Base-by-base conservation (phyloP, 2,113 vertebrate genomes). In the Sebastes fasciatus region DNA sequence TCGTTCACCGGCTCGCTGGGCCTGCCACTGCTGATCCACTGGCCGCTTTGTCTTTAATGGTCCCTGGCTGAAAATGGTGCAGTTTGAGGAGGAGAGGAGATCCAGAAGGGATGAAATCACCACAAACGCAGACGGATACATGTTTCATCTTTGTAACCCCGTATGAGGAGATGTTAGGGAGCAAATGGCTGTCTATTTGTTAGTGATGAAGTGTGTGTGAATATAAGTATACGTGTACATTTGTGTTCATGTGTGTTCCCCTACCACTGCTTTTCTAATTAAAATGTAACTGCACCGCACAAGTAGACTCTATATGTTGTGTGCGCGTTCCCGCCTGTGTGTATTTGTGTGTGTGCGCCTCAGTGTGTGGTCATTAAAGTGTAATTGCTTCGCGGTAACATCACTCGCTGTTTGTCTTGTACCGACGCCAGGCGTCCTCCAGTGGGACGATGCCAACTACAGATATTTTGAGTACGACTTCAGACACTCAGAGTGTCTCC, bases 381-480 rank as follows among this genome's bases (percentile, higher is more conserved):
- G 48, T 26, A 70, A 77, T 21, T 62, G 23, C 80, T 70, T 60
- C 0, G 26, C 68, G 49, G 58, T 19, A 69, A 46, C 80, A 67
- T 86, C 62, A 19, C 79, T 86, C 75, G 54, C 51, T 76, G 72
- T 82, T 82, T 63, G 74, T 79, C 62, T 74, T 57, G 68, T 46
- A 58, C 40, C 2, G 69, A 45, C 26, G 74, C 76, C 80, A 80
- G 58, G 43, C 21, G 3, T 77, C 60, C 21, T 48, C 61, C 82
- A 45, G n/a, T 13, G 77, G 60, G 71, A 69, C 17, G 17, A 42
- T 42, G 74, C 79, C 74, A 79, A 51, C 62, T 48, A 12, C 21
- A 66, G 74, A 77, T 85, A 88, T 84, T 86, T 87, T 81, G 78
- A 83, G 73, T 79, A 26, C 8, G 46, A 74, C 80, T 85, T 63